Evolutionary conservation across 2,113 vertebrate species (phyloP).

Genomic region (Alligator sinensis): DNA sequence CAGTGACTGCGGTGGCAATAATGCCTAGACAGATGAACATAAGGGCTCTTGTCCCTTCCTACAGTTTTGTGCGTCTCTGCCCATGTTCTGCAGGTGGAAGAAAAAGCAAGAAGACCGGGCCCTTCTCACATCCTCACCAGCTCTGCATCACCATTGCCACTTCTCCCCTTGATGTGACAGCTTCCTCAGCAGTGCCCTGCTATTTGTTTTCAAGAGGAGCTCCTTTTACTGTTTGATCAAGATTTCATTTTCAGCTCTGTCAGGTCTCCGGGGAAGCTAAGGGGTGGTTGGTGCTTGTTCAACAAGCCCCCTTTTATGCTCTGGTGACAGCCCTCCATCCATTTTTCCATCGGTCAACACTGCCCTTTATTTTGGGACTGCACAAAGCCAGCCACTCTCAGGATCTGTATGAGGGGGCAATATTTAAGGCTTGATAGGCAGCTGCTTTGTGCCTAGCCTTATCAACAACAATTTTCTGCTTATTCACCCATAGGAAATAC

Average conservation of each 20-base stretch:
- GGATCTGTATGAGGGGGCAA: neutral
- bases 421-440: neutral
- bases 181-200: rapidly evolving
- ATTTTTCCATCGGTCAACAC: neutral
- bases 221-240: neutral
- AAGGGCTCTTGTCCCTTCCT: neutral
- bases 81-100: neutral
- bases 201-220: neutral
- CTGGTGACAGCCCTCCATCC: neutral
- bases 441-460: neutral
- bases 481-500: conserved; percentile 36
- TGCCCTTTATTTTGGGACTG: neutral
- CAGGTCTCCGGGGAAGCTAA: neutral
- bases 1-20: neutral
- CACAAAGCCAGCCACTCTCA: rapidly evolving
- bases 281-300: neutral
- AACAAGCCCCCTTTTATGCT: neutral
- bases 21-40: neutral
- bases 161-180: neutral
- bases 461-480: conserved; percentile 27
- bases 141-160: neutral
- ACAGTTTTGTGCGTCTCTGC: neutral
- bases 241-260: rapidly evolving
- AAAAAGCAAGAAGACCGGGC: neutral
- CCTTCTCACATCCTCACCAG: neutral